phyloP scores from a whole-genome alignment of 92 coral and sea anemone genomes.

The Blastomussa wellsi region DNA sequence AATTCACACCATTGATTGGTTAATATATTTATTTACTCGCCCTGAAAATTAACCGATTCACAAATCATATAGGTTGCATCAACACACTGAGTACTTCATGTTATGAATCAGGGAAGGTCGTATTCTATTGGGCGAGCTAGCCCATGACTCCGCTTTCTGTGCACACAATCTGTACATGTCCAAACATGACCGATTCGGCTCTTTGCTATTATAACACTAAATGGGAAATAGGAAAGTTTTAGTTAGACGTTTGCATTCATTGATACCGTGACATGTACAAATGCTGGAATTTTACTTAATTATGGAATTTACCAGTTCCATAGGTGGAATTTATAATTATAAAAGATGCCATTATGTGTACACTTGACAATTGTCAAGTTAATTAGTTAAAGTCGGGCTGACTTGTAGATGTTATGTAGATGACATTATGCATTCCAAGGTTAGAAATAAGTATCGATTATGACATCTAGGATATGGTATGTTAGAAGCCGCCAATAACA shows the following conservation, averaged over 20 bases:
- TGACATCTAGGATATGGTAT: too few species aligned
- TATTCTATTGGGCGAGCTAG: too few species aligned
- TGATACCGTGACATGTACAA: not conserved
- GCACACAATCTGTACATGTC: too few species aligned
- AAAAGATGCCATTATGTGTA: not conserved
- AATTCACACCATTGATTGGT: not conserved
- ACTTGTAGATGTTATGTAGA: not conserved
- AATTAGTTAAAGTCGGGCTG: not conserved
- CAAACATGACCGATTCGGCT: too few species aligned
- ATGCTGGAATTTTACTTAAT: not conserved
- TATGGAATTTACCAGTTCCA: not conserved
- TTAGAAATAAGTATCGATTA: too few species aligned
- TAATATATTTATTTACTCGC: not conserved
- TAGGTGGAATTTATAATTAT: not conserved
- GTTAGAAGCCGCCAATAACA: not conserved
- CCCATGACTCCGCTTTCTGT: too few species aligned
- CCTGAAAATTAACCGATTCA: not conserved
- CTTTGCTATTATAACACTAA: not conserved
- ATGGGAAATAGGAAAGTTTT: not conserved
- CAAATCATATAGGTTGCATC: not conserved
- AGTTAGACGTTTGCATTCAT: not conserved
- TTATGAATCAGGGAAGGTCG: too few species aligned
- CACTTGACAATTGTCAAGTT: not conserved
- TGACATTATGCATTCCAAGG: not conserved
- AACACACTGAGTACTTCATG: too few species aligned